These are phyloP conservation scores for Chrysocyon brachyurus DNA, from an alignment of 2,797 vertebrate species.

Conservation along the genomic window DNA sequence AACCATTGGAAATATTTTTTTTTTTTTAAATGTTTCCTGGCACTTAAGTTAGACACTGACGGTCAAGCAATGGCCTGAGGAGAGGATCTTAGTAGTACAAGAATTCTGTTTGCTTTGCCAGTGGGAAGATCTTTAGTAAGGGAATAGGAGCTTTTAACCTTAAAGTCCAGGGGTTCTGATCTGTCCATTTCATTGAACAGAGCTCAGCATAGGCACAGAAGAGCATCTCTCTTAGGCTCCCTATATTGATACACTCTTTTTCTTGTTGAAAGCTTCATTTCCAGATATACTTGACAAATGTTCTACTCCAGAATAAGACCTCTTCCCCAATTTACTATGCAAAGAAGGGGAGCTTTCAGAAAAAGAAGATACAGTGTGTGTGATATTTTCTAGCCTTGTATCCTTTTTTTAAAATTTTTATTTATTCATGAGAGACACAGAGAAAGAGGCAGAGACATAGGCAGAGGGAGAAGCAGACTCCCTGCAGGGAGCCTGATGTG, in stretches of 20 bases:
- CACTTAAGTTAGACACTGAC: background rate
- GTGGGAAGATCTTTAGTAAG: background rate
- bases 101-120: background rate
- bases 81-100: background rate
- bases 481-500: too few species aligned
- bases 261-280: background rate
- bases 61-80: too few species aligned
- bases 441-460: too few species aligned
- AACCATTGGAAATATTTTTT: background rate
- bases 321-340: background rate
- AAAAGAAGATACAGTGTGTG: background rate
- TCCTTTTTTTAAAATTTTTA: background rate
- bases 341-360: background rate
- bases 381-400: background rate
- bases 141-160: background rate
- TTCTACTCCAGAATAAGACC: background rate
- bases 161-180: background rate
- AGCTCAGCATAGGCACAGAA: background rate
- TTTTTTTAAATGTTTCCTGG: background rate
- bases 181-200: background rate
- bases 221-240: background rate
- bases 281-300: background rate
- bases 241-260: background rate
- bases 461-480: too few species aligned
- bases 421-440: background rate